Evolutionary conservation across 1,140 invertebrate genomes (phyloP).

Genomic region (Pollicipes pollicipes): DNA sequence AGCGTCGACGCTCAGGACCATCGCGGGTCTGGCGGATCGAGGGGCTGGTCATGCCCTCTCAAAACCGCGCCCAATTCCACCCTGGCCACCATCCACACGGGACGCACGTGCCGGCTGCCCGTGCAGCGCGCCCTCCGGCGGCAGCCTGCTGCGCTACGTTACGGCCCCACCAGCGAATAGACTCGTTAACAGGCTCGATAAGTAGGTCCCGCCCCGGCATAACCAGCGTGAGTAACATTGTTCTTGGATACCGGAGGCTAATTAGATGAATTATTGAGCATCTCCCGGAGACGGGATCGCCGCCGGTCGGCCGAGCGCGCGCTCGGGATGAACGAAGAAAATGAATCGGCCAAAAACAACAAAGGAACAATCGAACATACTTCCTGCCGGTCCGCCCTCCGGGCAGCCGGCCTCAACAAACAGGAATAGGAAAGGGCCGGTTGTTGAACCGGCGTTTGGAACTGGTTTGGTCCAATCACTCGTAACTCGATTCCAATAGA

Average conservation of each 20-base stretch:
- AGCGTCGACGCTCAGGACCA: too few relatives aligned
- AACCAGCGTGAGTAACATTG: background rate
- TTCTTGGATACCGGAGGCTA: background rate
- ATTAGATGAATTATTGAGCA: background rate
- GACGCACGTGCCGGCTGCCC: too few relatives aligned
- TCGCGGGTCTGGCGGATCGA: too few relatives aligned
- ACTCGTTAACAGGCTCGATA: background rate
- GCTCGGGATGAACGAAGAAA: background rate
- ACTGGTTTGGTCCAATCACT: background rate
- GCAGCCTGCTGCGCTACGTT: too few relatives aligned
- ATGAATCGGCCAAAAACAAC: background rate
- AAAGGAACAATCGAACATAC: background rate
- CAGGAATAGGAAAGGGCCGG: background rate
- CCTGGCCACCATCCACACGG: too few relatives aligned
- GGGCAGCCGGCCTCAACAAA: background rate
- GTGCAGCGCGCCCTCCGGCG: too few relatives aligned
- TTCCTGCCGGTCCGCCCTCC: background rate
- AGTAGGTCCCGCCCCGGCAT: background rate
- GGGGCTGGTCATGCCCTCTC: too few relatives aligned
- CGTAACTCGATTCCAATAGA: background rate
- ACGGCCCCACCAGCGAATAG: too few relatives aligned
- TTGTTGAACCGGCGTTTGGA: background rate
- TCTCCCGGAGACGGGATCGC: background rate
- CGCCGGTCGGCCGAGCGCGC: too few relatives aligned
- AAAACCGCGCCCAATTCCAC: too few relatives aligned